These are phyloP conservation scores for Brachionus angularis DNA, from an alignment of 1,140 invertebrate species.

Conservation along the genomic window DNA sequence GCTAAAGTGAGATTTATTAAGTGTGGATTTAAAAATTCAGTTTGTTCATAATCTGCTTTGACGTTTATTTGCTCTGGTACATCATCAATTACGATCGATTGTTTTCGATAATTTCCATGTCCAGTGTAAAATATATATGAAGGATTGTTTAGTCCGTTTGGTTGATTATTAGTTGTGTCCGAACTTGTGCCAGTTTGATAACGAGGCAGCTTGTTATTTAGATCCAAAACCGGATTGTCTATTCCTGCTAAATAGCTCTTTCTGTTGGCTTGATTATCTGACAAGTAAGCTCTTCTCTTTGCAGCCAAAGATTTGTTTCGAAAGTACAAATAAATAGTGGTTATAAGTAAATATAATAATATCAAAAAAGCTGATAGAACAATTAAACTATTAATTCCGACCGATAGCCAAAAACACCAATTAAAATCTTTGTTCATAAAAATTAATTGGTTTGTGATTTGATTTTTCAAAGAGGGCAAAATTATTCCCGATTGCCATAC, in stretches of 20 bases:
- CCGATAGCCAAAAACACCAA: constrained; percentile 41
- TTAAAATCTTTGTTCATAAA: neutral
- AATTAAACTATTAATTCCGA: neutral
- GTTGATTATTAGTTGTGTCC: neutral
- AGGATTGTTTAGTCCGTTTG: neutral
- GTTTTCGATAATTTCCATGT: constrained; percentile 26
- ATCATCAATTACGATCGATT: constrained; percentile 11
- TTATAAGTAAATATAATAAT: constrained; percentile 7
- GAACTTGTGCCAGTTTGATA: neutral
- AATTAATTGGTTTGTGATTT: neutral
- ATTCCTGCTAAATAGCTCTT: too few species aligned
- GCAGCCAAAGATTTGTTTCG: neutral
- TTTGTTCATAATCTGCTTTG: constrained; percentile 11
- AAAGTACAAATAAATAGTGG: neutral
- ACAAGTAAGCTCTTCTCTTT: neutral
- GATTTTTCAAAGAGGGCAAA: neutral
- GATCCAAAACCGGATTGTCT: neutral
- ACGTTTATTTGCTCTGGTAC: too few species aligned
- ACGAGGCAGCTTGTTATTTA: neutral
- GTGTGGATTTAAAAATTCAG: neutral
- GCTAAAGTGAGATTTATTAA: too few species aligned
- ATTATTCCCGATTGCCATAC: neutral
- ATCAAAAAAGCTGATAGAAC: constrained; percentile 16
- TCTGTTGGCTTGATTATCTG: too few species aligned
- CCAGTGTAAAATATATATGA: constrained; percentile 38